Conservation (phyloP, 2,113 vertebrate genomes). For the Circaetus gallicus region DNA sequence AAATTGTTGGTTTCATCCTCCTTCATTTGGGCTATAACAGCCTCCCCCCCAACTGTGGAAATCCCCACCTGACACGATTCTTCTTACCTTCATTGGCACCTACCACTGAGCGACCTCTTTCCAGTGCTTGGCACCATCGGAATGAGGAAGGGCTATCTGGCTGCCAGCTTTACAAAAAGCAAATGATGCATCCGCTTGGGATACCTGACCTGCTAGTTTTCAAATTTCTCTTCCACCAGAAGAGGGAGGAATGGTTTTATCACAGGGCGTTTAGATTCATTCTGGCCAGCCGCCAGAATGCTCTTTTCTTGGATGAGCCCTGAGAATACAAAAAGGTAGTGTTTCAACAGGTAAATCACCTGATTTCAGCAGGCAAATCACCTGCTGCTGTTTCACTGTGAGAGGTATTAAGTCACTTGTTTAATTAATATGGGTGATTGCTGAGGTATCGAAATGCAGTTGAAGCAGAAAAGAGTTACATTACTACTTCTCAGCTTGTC, state of each 20-base stretch:
- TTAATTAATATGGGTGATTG: neutral
- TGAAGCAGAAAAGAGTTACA: neutral
- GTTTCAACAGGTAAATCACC: neutral
- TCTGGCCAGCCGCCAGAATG: neutral
- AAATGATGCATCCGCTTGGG: neutral
- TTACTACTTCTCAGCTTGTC: neutral
- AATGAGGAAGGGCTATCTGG: neutral
- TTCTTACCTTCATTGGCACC: neutral
- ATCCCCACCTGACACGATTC: neutral
- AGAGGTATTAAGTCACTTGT: neutral
- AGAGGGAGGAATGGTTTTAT: neutral
- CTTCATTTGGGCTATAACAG: neutral
- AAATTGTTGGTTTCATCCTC: neutral
- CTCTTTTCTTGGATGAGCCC: neutral
- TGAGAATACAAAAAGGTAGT: neutral
- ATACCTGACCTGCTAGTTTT: neutral
- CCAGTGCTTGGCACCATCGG: neutral
- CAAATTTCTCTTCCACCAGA: neutral
- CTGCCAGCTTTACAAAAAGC: neutral
- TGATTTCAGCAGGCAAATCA: neutral
- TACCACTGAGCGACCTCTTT: neutral
- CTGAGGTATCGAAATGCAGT: neutral
- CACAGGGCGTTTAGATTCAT: neutral
- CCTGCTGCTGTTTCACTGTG: neutral
- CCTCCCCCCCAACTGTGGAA: neutral